These are phyloP conservation scores for Campoplex capitator DNA, from an alignment of 2,888 invertebrate species.

Conservation along the genomic window DNA sequence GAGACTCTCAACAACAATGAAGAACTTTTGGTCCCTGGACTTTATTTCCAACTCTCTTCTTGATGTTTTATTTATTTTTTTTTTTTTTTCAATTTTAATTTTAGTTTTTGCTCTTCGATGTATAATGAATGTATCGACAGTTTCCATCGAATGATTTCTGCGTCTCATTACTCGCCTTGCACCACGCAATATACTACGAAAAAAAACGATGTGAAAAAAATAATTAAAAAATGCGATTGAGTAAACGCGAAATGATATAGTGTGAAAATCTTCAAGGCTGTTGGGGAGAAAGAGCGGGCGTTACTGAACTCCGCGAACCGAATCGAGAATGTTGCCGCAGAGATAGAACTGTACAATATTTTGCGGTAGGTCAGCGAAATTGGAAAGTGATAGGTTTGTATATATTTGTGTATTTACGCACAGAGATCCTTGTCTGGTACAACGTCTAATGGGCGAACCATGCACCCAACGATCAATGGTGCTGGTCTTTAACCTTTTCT, in stretches of 20 bases:
- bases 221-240: slow-evolving; percentile 6
- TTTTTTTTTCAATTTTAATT: not conserved
- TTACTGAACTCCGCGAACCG: slow-evolving; percentile 29
- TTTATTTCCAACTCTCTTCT: not conserved
- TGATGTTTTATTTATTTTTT: no score
- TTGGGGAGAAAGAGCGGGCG: slow-evolving; percentile 41
- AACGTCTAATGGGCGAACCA: slow-evolving; percentile 50
- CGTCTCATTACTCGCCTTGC: not conserved
- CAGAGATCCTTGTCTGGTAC: slow-evolving; percentile 20
- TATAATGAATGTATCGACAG: not conserved
- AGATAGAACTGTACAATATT: slow-evolving; percentile 57
- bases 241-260: slow-evolving; percentile 23
- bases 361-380: slow-evolving; percentile 70
- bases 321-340: slow-evolving; percentile 24
- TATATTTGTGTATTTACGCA: slow-evolving; percentile 31
- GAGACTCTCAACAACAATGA: not conserved
- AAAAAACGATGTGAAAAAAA: not conserved
- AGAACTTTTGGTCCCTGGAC: not conserved
- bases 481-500: slow-evolving; percentile 47
- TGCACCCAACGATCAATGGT: slow-evolving; percentile 29
- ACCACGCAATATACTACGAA: not conserved
- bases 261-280: slow-evolving; percentile 32
- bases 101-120: not conserved
- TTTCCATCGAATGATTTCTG: not conserved
- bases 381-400: slow-evolving; percentile 69